phyloP scores from a whole-genome alignment of 1,140 invertebrate species.

The Drosophila saltans region DNA sequence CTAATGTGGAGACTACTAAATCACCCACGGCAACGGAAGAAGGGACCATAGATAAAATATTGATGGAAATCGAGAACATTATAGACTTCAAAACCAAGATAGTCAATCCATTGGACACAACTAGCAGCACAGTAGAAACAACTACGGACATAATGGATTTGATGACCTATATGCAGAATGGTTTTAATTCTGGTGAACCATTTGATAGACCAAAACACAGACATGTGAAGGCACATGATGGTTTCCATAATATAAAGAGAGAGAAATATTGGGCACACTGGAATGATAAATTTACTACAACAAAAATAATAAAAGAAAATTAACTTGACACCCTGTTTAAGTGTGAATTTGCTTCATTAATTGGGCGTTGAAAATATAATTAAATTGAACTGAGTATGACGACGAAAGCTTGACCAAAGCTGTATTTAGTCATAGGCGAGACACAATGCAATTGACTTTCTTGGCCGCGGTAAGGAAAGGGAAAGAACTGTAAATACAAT shows the following conservation, averaged over 20 bases:
- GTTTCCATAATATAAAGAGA: constrained; percentile 46
- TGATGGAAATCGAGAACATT: too few species aligned
- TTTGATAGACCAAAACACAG: constrained; percentile 20
- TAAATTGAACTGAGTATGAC: background rate
- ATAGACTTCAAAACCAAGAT: background rate
- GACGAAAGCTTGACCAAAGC: constrained; percentile 1
- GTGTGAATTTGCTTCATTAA: background rate
- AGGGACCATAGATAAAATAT: too few species aligned
- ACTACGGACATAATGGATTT: constrained; percentile 29
- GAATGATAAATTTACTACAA: constrained; percentile 55
- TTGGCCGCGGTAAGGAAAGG: background rate
- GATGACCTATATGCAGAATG: constrained; percentile 21
- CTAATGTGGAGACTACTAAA: too few species aligned
- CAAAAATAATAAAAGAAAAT: background rate
- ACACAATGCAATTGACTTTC: background rate
- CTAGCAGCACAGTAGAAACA: background rate
- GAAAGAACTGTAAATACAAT: background rate
- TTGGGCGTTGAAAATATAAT: background rate
- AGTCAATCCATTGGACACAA: too few species aligned
- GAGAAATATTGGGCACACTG: constrained; percentile 51
- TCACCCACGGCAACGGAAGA: too few species aligned
- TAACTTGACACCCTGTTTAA: background rate
- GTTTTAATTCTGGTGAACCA: constrained; percentile 42
- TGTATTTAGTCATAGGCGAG: constrained; percentile 6
- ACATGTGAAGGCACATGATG: constrained; percentile 57